These are phyloP conservation scores for Esox masquinongy DNA, from an alignment of 2,797 vertebrate species.

Conservation along the genomic window DNA sequence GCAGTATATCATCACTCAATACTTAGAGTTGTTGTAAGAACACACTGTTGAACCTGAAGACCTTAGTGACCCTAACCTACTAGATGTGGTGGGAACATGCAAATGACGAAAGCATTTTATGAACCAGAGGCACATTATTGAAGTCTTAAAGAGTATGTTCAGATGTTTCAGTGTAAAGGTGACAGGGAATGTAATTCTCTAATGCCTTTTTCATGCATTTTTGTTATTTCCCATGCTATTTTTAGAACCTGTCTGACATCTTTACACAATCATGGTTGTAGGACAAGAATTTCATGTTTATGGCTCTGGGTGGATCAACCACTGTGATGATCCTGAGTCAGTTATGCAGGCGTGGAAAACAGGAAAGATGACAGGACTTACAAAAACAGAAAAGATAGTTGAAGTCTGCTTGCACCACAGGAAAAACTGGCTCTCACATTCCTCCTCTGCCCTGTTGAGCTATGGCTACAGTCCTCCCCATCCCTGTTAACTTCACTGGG, in stretches of 20 bases:
- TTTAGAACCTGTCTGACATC: slow-evolving; percentile 14
- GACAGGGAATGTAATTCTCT: neutral
- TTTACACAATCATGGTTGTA: slow-evolving; percentile 23
- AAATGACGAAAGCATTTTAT: neutral
- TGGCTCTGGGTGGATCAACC: slow-evolving; percentile 35
- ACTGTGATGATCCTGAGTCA: slow-evolving; percentile 46
- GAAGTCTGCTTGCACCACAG: slow-evolving; percentile 43
- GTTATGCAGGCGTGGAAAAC: slow-evolving; percentile 55
- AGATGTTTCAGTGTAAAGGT: neutral
- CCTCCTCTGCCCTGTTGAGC: slow-evolving; percentile 25
- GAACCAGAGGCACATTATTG: neutral
- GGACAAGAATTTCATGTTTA: slow-evolving; percentile 55
- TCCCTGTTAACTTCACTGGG: neutral
- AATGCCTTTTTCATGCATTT: neutral
- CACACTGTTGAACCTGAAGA: neutral
- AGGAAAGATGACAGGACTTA: slow-evolving; percentile 43
- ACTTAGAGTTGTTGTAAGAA: neutral
- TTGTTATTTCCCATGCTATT: slow-evolving; percentile 8
- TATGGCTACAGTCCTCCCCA: neutral
- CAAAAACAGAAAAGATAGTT: slow-evolving; percentile 43
- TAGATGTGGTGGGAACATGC: neutral
- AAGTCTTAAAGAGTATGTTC: neutral
- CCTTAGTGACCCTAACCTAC: neutral
- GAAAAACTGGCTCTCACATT: slow-evolving; percentile 64
- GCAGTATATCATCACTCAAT: neutral